A percentile compares a stretch with the other conserved stretches of the same genome.
Conservation (phyloP, 2,113 vertebrate species). For the Crotophaga sulcirostris region DNA sequence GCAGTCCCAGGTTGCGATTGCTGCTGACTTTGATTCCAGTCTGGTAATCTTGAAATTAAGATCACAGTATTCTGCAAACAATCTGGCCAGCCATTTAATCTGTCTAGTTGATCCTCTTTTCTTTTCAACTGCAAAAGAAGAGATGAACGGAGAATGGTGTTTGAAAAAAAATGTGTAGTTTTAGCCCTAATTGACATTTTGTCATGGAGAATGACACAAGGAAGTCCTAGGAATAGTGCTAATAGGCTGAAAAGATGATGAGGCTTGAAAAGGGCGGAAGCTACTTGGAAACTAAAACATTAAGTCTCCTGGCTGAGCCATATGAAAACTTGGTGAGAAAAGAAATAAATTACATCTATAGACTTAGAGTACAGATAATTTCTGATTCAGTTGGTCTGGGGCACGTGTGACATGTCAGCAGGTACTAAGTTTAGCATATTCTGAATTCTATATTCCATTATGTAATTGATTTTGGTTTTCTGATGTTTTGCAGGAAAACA, state of each 20-base stretch:
- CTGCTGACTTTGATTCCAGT: background rate
- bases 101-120: background rate
- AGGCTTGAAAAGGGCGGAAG: background rate
- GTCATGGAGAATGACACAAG: background rate
- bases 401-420: background rate
- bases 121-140: background rate
- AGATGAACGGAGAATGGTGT: background rate
- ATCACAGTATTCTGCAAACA: background rate
- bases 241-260: background rate
- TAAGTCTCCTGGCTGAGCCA: background rate
- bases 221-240: background rate
- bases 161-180: background rate
- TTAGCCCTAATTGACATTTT: background rate
- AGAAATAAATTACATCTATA: background rate
- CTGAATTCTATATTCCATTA: background rate
- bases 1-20: background rate
- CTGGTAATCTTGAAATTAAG: background rate
- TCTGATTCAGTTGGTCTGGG: background rate
- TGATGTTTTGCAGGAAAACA: constrained; percentile 60
- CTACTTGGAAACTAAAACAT: background rate
- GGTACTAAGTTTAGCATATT: background rate
- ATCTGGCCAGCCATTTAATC: background rate
- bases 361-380: background rate
- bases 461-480: constrained; percentile 29
- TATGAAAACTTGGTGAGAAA: background rate